Evolutionary conservation across 2,888 invertebrate species (phyloP), one percentile per base, ranked within the genome.

Genomic region (Apamea anceps): DNA sequence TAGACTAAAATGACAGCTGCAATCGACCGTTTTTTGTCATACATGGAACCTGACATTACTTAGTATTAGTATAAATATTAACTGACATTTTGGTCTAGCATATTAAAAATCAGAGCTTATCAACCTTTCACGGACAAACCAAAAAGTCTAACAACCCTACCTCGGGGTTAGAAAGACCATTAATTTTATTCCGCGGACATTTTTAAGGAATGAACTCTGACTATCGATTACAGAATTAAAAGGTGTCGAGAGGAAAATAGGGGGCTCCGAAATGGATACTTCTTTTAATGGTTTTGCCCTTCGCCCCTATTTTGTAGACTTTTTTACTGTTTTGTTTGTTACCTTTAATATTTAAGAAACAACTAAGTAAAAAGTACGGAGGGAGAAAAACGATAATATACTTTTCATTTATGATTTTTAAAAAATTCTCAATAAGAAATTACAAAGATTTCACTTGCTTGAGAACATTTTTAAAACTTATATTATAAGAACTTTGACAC

Each of bases 191-290:
- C 75, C 45, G 62, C 63, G 72, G 79, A 86, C 71, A 76, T 88
- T 88, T 84, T 85, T 81, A 79, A 87, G 71, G 76, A 67, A 79
- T 81, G 42, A 81, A 88, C 85, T 88, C 84, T 74, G 77, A 77
- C 79, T 87, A 87, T 85, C 80, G 84, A 88, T 88, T 87, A 77
- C 85, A 70, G 57, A 76, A 84, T 88, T 84, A 85, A 81, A 81
- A 87, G 81, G 81, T 77, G 77, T 72, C 71, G 74, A 80, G 71
- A 80, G 65, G 21, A 48, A 84, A 84, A 81, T 57, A 77, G 70
- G 70, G 72, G 54, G 65, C 28, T 15, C 48, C 25, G 83, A 85
- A 76, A 87, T 79, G 84, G 87, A 87, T 88, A 84, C 79, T 80
- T 79, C 7, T 80, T 85, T 77, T 82, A 85, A 80, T 79, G 85